These are phyloP conservation scores for Pemphigus obesinymphae DNA, from an alignment of 1,140 invertebrate genomes.

Conservation along the genomic window DNA sequence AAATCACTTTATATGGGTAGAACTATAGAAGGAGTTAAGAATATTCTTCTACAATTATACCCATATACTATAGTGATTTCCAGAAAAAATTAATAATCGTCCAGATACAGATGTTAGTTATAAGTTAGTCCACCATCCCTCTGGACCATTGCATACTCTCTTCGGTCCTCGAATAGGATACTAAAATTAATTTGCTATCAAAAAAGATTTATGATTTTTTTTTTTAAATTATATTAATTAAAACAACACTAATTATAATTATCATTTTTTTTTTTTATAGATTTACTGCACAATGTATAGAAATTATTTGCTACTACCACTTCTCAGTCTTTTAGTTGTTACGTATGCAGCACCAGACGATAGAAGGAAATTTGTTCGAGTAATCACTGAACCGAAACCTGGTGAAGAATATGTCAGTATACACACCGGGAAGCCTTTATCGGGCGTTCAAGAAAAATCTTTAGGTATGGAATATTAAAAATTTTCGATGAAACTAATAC, in stretches of 20 bases:
- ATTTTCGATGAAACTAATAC: not conserved
- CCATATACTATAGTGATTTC: too few species aligned
- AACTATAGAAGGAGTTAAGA: too few species aligned
- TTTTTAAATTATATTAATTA: not conserved
- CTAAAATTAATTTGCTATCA: too few species aligned
- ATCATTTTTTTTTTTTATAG: not conserved
- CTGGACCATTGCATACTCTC: too few species aligned
- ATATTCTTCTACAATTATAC: too few species aligned
- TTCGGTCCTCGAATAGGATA: too few species aligned
- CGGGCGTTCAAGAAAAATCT: not conserved
- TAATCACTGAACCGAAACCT: constrained; percentile 55
- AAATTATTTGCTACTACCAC: not conserved
- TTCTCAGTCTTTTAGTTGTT: not conserved
- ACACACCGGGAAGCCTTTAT: constrained; percentile 52
- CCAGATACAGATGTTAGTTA: too few species aligned
- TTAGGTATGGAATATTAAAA: not conserved
- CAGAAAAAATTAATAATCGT: too few species aligned
- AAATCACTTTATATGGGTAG: too few species aligned
- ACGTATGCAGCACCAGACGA: not conserved
- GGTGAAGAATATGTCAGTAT: constrained; percentile 56
- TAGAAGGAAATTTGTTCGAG: constrained; percentile 51
- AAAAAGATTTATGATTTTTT: too few species aligned
- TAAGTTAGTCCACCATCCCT: too few species aligned
- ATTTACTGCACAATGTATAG: not conserved
- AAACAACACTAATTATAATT: not conserved